Conservation (phyloP, 1,140 invertebrate species). For the Bombus terrestris region DNA sequence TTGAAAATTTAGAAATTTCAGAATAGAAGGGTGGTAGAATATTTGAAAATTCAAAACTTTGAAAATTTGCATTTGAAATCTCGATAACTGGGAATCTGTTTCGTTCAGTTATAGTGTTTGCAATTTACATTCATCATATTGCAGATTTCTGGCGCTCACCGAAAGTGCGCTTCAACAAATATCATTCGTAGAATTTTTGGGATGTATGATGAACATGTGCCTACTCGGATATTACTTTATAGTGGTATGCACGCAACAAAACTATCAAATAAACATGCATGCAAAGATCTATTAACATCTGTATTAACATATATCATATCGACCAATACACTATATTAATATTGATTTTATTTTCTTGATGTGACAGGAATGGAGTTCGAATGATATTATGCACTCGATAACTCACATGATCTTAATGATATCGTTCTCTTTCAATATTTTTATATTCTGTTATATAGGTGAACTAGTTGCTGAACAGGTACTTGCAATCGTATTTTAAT, state of each 20-base stretch:
- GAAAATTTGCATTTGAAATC: neutral
- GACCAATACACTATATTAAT: neutral
- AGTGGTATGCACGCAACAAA: constrained; percentile 47
- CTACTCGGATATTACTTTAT: constrained; percentile 72
- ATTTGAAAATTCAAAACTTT: neutral
- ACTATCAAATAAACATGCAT: neutral
- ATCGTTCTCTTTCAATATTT: constrained; percentile 65
- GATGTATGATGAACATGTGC: constrained; percentile 71
- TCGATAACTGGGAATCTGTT: neutral
- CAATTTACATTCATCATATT: neutral
- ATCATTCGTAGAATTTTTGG: constrained; percentile 70
- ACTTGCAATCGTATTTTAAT: neutral
- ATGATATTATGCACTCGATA: neutral
- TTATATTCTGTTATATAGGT: constrained; percentile 71
- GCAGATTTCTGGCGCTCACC: constrained; percentile 59
- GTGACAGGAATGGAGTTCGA: constrained; percentile 63
- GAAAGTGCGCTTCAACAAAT: constrained; percentile 67
- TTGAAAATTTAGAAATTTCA: neutral
- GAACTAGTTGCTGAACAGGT: constrained; percentile 66
- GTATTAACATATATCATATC: neutral
- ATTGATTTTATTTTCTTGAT: neutral
- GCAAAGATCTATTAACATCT: neutral
- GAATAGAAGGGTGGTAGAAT: neutral
- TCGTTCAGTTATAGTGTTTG: neutral
- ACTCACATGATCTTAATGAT: constrained; percentile 31